Percentiles rank a stretch among this genome's conserved stretches.
Conservation (phyloP, 2,888 invertebrate genomes). For the Prenolepis imparis region DNA sequence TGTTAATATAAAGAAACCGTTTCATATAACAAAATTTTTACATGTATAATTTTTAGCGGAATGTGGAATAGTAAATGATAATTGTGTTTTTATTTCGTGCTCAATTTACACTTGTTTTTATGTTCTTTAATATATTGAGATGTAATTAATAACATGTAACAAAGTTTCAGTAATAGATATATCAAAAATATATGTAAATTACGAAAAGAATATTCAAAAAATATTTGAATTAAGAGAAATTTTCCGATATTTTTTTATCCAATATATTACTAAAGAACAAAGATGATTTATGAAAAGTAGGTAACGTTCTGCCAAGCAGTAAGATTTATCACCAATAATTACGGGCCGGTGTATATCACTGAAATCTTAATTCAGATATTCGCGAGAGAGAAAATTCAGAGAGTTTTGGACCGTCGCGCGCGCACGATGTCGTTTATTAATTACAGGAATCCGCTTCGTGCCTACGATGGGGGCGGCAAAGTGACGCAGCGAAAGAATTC, state of each 20-base stretch:
- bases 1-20: neutral
- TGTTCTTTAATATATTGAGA: neutral
- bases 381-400: neutral
- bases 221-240: neutral
- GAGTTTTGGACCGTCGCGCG: conserved; percentile 14
- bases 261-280: neutral
- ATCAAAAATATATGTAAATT: neutral
- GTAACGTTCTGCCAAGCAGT: neutral
- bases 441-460: conserved; percentile 50
- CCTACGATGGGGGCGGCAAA: conserved; percentile 15
- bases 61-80: neutral
- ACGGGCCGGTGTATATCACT: conserved; percentile 10
- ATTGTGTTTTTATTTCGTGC: neutral
- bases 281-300: neutral
- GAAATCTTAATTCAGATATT: conserved; percentile 20
- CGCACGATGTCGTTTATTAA: conserved; percentile 64
- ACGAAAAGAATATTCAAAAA: neutral
- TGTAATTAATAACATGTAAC: neutral
- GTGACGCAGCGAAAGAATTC: conserved; percentile 64
- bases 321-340: conserved; percentile 10
- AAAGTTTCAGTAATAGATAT: neutral
- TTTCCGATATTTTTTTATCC: neutral
- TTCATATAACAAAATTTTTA: neutral
- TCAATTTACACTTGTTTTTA: neutral
- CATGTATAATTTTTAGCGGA: neutral